Evolutionary conservation across 2,113 vertebrate genomes (phyloP).

Genomic region (Syngnathoides biaculeatus): DNA sequence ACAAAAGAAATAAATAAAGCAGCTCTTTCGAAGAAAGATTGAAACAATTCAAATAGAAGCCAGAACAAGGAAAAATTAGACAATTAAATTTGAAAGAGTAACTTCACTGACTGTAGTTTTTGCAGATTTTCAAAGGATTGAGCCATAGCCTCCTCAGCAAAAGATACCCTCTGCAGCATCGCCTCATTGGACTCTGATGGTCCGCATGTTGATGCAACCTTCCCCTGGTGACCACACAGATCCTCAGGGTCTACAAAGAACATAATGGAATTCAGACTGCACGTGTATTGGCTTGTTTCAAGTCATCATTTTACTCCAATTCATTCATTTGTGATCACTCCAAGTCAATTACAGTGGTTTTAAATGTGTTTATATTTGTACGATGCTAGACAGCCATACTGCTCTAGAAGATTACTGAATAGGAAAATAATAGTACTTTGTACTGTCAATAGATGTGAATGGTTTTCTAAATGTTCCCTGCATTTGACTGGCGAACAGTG

Average conservation of each 20-base stretch:
- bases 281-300: not conserved
- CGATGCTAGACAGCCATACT: not conserved
- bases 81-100: not conserved
- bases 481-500: no score
- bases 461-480: no score
- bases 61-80: no score
- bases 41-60: not conserved
- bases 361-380: not conserved
- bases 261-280: not conserved
- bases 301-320: not conserved
- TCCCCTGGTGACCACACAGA: conserved; percentile 60
- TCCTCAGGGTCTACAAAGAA: conserved; percentile 82
- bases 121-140: conserved; percentile 84
- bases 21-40: not conserved
- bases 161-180: conserved; percentile 70
- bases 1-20: not conserved
- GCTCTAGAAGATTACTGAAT: not conserved
- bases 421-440: not conserved
- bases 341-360: not conserved
- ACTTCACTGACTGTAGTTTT: conserved; percentile 80
- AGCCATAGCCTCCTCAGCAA: conserved; percentile 78
- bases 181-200: conserved; percentile 10
- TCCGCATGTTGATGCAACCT: conserved; percentile 1
- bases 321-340: not conserved
- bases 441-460: no score